Evolutionary conservation across 2,797 vertebrate species (phyloP).

Genomic region (Pithecia hirsuta): DNA sequence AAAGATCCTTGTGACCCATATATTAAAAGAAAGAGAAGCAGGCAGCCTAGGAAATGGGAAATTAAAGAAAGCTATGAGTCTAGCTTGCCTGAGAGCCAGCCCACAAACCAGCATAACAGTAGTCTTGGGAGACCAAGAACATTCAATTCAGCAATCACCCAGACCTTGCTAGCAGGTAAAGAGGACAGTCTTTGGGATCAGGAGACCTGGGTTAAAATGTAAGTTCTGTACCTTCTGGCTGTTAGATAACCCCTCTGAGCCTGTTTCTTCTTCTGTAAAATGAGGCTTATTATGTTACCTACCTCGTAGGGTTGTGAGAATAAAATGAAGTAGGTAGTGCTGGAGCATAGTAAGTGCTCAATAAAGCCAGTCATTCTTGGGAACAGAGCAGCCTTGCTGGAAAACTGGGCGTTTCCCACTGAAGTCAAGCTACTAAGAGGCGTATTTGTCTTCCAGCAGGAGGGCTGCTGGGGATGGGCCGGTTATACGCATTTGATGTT

Average conservation of each 20-base stretch:
- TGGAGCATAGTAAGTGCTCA: background rate
- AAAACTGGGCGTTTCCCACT: background rate
- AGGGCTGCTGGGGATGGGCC: background rate
- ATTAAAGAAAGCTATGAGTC: background rate
- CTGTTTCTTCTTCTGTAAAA: slow-evolving; percentile 22
- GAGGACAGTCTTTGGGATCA: background rate
- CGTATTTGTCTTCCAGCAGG: background rate
- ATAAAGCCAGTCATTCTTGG: background rate
- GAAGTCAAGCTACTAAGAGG: background rate
- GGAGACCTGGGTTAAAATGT: background rate
- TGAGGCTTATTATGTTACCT: background rate
- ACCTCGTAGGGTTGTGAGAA: background rate
- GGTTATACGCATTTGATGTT: background rate
- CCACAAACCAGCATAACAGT: background rate
- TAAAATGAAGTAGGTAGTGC: background rate
- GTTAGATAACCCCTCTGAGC: background rate
- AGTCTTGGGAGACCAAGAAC: background rate
- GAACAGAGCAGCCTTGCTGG: background rate
- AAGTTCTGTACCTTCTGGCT: background rate
- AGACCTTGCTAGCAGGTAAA: background rate
- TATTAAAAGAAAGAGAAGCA: background rate
- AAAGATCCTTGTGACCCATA: slow-evolving; percentile 21
- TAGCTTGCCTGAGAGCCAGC: background rate
- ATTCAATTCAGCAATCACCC: background rate
- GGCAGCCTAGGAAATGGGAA: background rate